Percentiles rank a stretch among this genome's conserved stretches.
phyloP scores from a whole-genome alignment of 1,140 invertebrate species.

The Drosophila yakuba region DNA sequence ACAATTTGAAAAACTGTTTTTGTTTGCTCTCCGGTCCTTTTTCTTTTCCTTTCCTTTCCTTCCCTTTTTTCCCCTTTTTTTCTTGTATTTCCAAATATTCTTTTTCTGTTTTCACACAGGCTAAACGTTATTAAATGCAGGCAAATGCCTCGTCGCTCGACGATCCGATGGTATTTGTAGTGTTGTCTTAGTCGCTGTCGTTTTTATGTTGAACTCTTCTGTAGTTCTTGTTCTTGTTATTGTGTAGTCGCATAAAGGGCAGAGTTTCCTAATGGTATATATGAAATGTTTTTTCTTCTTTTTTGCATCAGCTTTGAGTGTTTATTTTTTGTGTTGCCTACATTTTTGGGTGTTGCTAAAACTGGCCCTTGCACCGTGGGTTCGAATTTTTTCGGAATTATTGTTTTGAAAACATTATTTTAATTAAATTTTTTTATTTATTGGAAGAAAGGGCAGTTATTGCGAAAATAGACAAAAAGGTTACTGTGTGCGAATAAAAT shows the following conservation, averaged over 20 bases:
- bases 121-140: conserved; percentile 83
- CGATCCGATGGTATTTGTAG: conserved; percentile 61
- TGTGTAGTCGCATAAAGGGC: conserved; percentile 51
- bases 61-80: conserved; percentile 11
- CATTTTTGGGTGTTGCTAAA: conserved; percentile 56
- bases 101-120: conserved; percentile 57
- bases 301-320: conserved; percentile 57
- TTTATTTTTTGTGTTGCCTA: conserved; percentile 72
- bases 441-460: too few species aligned
- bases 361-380: conserved; percentile 30
- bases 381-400: neutral
- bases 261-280: conserved; percentile 21
- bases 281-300: conserved; percentile 42
- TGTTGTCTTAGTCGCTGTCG: conserved; percentile 50
- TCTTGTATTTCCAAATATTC: conserved; percentile 17
- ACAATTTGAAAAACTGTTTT: conserved; percentile 67
- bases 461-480: too few species aligned
- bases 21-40: conserved; percentile 46
- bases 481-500: too few species aligned
- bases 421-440: too few species aligned
- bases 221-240: neutral
- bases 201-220: conserved; percentile 3
- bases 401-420: neutral
- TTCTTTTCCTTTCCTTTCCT: neutral
- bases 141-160: conserved; percentile 55